Conservation (phyloP, 2,113 vertebrate genomes). For the Cheirogaleus medius region DNA sequence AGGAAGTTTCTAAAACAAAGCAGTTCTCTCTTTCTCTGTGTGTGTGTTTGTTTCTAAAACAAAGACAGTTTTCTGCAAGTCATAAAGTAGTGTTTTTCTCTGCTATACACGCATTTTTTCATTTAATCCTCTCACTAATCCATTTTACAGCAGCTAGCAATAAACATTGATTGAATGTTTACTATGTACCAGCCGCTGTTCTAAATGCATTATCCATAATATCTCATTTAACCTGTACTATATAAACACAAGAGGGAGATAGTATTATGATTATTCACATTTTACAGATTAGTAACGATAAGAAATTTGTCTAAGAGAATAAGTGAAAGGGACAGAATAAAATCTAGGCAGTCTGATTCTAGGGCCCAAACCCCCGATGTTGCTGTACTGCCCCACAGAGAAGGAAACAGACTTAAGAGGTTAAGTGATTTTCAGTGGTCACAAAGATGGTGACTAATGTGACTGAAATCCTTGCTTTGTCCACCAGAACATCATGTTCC, state of each 20-base stretch:
- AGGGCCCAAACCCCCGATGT: background rate
- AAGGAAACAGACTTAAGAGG: background rate
- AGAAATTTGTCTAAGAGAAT: background rate
- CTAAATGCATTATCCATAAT: background rate
- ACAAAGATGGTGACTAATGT: background rate
- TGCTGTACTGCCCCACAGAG: background rate
- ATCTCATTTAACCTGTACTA: background rate
- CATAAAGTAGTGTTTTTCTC: background rate
- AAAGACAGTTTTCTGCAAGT: background rate
- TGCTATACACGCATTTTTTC: background rate
- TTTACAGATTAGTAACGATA: background rate
- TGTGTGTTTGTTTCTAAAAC: background rate
- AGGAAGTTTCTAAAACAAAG: constrained; percentile 1
- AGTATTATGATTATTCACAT: background rate
- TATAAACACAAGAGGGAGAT: background rate
- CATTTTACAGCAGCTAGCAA: background rate
- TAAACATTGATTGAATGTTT: background rate
- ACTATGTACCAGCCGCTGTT: background rate
- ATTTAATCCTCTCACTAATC: background rate
- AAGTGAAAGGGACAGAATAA: background rate
- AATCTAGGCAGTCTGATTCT: background rate
- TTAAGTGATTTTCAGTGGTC: background rate
- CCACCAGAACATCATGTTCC: background rate
- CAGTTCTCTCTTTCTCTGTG: background rate
- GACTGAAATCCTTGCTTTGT: background rate